Conservation (phyloP, 2,113 vertebrate genomes). For the Trachemys scripta region DNA sequence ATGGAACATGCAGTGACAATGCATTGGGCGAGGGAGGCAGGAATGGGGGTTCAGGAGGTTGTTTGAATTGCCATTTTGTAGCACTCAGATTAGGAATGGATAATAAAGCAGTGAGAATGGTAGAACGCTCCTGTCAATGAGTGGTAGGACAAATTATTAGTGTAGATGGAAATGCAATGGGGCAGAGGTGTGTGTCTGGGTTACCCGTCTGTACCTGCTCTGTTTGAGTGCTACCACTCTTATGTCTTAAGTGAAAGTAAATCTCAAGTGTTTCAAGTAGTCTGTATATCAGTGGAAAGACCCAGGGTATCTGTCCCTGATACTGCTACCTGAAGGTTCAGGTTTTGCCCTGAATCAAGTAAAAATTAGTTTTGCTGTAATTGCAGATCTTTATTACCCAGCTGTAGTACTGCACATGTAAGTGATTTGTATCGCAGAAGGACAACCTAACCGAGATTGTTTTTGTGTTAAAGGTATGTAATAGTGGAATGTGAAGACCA, state of each 20-base stretch:
- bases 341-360: background rate
- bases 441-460: background rate
- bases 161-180: background rate
- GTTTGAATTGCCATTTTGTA: background rate
- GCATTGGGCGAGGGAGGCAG: background rate
- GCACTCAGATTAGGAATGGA: rapidly evolving
- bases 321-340: background rate
- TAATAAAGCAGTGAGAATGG: rapidly evolving
- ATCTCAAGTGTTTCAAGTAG: rapidly evolving
- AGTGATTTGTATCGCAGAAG: background rate
- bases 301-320: rapidly evolving
- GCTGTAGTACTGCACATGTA: background rate
- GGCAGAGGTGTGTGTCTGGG: background rate
- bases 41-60: background rate
- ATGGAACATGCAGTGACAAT: background rate
- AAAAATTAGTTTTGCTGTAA: background rate
- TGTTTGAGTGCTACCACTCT: background rate
- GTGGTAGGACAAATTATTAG: background rate
- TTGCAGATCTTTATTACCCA: background rate
- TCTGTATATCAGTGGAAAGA: rapidly evolving
- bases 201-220: background rate
- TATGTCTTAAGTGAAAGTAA: background rate
- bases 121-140: rapidly evolving
- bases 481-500: constrained; percentile 99
- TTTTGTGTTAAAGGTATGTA: constrained; percentile 88